A percentile compares a stretch with the other conserved stretches of the same genome.
These are phyloP conservation scores for Anticlea derivata DNA, from an alignment of 2,888 invertebrate species.

Conservation along the genomic window DNA sequence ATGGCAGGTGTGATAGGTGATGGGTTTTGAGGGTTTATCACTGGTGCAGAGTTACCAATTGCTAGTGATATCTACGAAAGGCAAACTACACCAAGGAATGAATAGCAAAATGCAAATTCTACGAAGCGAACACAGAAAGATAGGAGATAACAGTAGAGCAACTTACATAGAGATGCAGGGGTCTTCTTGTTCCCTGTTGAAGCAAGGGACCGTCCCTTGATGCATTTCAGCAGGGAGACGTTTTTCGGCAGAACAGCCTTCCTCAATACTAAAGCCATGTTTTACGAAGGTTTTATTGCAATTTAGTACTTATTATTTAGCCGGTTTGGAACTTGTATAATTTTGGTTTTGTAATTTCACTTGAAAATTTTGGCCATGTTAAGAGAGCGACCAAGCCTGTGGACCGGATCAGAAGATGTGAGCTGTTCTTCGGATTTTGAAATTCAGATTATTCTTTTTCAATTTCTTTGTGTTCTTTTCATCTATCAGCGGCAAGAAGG, in stretches of 20 bases:
- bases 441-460: slow-evolving; percentile 47
- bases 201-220: slow-evolving; percentile 58
- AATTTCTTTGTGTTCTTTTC: slow-evolving; percentile 29
- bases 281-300: slow-evolving; percentile 38
- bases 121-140: background rate
- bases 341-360: slow-evolving; percentile 50
- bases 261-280: slow-evolving; percentile 69
- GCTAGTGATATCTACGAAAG: background rate
- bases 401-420: slow-evolving; percentile 51
- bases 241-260: slow-evolving; percentile 66
- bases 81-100: background rate
- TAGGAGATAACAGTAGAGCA: slow-evolving; percentile 9
- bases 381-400: slow-evolving; percentile 47
- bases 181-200: slow-evolving; percentile 55
- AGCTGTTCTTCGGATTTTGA: slow-evolving; percentile 45
- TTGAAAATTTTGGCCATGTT: slow-evolving; percentile 71
- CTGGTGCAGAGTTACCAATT: no score
- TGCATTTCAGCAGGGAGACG: slow-evolving; percentile 63
- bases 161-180: slow-evolving; percentile 61
- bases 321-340: slow-evolving; percentile 44
- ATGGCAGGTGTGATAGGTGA: no score
- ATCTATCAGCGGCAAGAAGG: slow-evolving; percentile 13
- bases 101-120: background rate
- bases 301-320: slow-evolving; percentile 26
- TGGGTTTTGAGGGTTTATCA: no score